phyloP scores from a whole-genome alignment of 2,888 invertebrate genomes.

The Drosophila dives region DNA sequence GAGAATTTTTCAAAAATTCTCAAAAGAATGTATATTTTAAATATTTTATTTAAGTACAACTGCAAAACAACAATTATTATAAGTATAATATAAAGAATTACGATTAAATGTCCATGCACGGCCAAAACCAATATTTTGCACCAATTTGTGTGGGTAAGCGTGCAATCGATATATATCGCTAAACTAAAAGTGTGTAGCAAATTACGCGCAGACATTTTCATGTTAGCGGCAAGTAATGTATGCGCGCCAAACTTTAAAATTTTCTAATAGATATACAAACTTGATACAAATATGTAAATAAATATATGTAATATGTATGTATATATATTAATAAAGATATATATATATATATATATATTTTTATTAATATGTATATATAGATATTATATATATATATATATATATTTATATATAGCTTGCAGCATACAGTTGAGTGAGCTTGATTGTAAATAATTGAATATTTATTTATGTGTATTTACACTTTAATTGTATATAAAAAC shows the following conservation, averaged over 20 bases:
- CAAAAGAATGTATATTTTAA: not conserved
- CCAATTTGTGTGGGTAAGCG: not conserved
- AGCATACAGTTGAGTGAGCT: not conserved
- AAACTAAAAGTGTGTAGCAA: conserved; percentile 7
- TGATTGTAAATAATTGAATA: not conserved
- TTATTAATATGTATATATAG: not conserved
- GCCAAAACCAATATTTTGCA: not conserved
- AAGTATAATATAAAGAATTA: not conserved
- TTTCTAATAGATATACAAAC: not conserved
- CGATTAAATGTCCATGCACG: not conserved
- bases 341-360: not conserved
- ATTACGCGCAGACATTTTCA: conserved; percentile 30
- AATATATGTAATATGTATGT: not conserved
- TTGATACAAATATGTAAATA: not conserved
- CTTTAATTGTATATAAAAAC: not conserved
- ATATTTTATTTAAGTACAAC: not conserved
- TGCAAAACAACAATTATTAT: not conserved
- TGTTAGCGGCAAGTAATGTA: conserved; percentile 3
- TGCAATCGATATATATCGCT: conserved; percentile 11
- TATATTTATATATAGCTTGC: not conserved
- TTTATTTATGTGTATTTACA: not conserved
- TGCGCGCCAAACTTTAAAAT: not conserved
- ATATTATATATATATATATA: not conserved
- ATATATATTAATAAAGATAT: not conserved
- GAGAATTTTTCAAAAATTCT: not conserved